These are phyloP conservation scores for Acropora tenuis DNA, from an alignment of 64 coral and sea anemone species.

Conservation along the genomic window DNA sequence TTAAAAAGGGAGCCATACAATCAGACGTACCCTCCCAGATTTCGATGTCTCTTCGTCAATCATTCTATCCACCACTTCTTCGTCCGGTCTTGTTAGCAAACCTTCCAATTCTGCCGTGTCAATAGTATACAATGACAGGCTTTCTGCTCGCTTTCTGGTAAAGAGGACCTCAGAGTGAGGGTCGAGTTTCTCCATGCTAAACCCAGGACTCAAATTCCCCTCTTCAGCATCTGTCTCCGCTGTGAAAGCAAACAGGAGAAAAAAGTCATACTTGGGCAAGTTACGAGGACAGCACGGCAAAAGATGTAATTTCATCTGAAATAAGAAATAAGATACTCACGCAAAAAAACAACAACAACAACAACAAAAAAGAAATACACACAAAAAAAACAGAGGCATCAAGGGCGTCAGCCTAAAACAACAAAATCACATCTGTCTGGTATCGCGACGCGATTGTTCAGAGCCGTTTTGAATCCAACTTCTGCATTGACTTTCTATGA, in stretches of 20 bases:
- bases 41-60: constrained; percentile 76
- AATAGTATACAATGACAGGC: constrained; percentile 58
- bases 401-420: too few species aligned
- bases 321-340: too few species aligned
- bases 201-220: neutral
- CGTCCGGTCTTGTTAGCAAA: constrained; percentile 51
- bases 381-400: too few species aligned
- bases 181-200: constrained; percentile 19
- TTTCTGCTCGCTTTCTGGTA: constrained; percentile 27
- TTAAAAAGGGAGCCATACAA: neutral
- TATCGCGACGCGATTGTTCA: too few species aligned
- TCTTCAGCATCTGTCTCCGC: constrained; percentile 1
- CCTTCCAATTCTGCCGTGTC: constrained; percentile 77
- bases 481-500: too few species aligned
- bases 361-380: too few species aligned
- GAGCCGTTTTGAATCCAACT: too few species aligned
- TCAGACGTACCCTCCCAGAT: constrained; percentile 64
- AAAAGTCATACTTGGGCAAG: too few species aligned
- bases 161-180: neutral
- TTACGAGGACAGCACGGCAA: too few species aligned
- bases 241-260: neutral
- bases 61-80: constrained; percentile 64
- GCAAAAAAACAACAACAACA: too few species aligned
- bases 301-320: too few species aligned
- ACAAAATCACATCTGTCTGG: too few species aligned